Percentiles rank a stretch among this genome's conserved stretches.
Evolutionary conservation across 2,797 vertebrate genomes (phyloP).

Genomic region (Naso thynnoides): DNA sequence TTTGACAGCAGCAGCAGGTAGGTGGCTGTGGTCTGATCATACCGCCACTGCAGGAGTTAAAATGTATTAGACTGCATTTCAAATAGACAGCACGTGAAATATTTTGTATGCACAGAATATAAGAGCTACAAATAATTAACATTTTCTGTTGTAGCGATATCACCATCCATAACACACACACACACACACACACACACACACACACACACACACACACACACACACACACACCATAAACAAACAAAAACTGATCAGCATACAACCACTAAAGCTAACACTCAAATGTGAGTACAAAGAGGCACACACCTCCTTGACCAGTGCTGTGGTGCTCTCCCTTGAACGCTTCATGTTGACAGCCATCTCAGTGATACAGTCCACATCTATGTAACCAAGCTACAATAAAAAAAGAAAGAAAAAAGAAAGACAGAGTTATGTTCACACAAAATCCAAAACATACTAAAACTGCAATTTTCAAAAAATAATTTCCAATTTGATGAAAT

Average conservation of each 20-base stretch:
- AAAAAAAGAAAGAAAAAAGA: neutral
- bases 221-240: too few species aligned
- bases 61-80: slow-evolving; percentile 9
- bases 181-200: too few species aligned
- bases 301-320: slow-evolving; percentile 91
- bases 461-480: neutral
- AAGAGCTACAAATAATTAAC: neutral
- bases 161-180: neutral
- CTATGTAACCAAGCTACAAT: slow-evolving; percentile 87
- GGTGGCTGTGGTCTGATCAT: slow-evolving; percentile 91
- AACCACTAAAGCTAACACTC: neutral
- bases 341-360: slow-evolving; percentile 90
- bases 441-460: too few species aligned
- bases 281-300: slow-evolving; percentile 56
- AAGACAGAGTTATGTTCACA: too few species aligned
- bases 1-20: slow-evolving; percentile 93
- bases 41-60: slow-evolving; percentile 87
- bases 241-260: neutral
- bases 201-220: neutral
- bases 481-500: neutral
- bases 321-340: slow-evolving; percentile 85
- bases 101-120: slow-evolving; percentile 1
- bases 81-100: neutral
- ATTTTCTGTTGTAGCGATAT: neutral
- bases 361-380: slow-evolving; percentile 94